A percentile compares a stretch with the other conserved stretches of the same genome.
phyloP scores from a whole-genome alignment of 2,888 invertebrate genomes.

The Cataglyphis livida region DNA sequence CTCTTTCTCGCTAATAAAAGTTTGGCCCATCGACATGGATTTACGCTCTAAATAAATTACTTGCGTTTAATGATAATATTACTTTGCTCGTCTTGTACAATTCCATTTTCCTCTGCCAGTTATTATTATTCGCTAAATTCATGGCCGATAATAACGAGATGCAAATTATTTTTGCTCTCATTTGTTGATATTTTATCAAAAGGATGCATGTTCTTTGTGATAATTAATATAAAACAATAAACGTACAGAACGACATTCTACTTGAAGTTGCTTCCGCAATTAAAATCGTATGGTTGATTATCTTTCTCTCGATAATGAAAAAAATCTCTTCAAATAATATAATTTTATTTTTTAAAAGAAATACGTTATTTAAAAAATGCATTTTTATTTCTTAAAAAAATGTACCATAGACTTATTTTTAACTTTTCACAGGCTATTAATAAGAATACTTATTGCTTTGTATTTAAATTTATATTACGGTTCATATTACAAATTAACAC shows the following conservation, averaged over 20 bases:
- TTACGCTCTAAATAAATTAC: constrained; percentile 32
- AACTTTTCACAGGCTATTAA: not conserved
- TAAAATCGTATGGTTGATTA: not conserved
- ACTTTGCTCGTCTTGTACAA: constrained; percentile 22
- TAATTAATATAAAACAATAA: constrained; percentile 1
- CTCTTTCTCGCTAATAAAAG: constrained; percentile 1
- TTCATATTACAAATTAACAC: not conserved
- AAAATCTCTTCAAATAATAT: not conserved
- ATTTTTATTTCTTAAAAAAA: not conserved
- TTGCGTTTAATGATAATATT: constrained; percentile 24
- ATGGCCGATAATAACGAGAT: constrained; percentile 8
- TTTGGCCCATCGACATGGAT: constrained; percentile 27
- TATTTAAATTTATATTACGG: not conserved
- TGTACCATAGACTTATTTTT: not conserved
- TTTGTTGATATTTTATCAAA: not conserved
- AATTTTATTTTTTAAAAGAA: not conserved
- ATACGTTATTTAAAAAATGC: not conserved
- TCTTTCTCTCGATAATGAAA: not conserved
- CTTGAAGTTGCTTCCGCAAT: not conserved
- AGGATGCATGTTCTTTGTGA: not conserved
- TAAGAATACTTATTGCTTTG: not conserved
- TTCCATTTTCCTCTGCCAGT: not conserved
- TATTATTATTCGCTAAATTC: not conserved
- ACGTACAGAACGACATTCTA: not conserved
- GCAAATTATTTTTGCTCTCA: constrained; percentile 9